These are phyloP conservation scores for Hesperophylax magnus DNA, from an alignment of 1,140 invertebrate genomes.

Conservation along the genomic window DNA sequence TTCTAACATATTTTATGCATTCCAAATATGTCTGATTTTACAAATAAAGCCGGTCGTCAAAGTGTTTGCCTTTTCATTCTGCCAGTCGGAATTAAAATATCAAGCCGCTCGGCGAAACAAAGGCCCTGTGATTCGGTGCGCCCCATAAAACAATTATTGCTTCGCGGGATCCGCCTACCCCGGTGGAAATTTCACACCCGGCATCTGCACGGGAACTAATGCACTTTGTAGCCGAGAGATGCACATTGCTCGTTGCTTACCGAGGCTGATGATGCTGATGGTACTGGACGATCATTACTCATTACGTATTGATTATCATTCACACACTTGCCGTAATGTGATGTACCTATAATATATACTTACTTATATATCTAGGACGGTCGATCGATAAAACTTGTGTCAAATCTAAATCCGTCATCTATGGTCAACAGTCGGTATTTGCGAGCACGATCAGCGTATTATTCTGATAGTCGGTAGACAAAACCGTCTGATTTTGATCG, in stretches of 20 bases:
- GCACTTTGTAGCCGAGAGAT: conserved; percentile 8
- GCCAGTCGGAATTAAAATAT: conserved; percentile 33
- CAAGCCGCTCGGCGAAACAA: conserved; percentile 45
- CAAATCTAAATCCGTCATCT: too few species aligned
- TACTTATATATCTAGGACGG: too few species aligned
- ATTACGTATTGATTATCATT: too few species aligned
- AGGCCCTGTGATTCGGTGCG: conserved; percentile 47
- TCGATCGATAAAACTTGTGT: too few species aligned
- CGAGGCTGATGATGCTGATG: not conserved
- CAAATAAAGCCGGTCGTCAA: not conserved
- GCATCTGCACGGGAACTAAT: conserved; percentile 29
- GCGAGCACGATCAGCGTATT: too few species aligned
- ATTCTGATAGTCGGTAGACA: too few species aligned
- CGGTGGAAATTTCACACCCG: conserved; percentile 12
- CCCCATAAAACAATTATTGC: conserved; percentile 55
- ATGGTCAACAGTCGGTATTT: too few species aligned
- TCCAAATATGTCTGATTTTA: too few species aligned
- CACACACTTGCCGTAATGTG: too few species aligned
- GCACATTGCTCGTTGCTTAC: not conserved
- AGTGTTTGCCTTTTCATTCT: conserved; percentile 16
- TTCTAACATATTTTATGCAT: too few species aligned
- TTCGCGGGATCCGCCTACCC: conserved; percentile 37
- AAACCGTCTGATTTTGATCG: too few species aligned
- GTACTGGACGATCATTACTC: not conserved
- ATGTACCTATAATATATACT: too few species aligned